A percentile compares a stretch with the other conserved stretches of the same genome.
Conservation (phyloP, 2,888 invertebrate genomes). For the Odontocerum albicorne region DNA sequence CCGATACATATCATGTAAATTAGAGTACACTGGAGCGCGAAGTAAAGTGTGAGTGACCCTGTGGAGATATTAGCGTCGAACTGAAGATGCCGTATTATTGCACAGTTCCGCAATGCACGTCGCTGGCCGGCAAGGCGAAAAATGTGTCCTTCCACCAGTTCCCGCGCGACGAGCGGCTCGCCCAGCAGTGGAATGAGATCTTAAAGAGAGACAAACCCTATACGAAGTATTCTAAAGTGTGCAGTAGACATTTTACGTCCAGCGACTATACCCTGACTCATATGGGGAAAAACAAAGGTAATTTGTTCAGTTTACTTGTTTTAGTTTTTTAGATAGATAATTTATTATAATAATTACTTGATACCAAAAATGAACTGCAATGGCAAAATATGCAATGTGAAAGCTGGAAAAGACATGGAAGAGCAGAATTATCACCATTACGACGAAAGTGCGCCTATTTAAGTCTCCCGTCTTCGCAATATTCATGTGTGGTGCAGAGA, state of each 20-base stretch:
- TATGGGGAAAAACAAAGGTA: slow-evolving; percentile 55
- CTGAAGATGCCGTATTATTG: slow-evolving; percentile 56
- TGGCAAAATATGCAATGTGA: too few species aligned
- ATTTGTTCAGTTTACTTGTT: too few species aligned
- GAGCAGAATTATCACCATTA: too few species aligned
- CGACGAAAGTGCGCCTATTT: too few species aligned
- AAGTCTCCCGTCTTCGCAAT: too few species aligned
- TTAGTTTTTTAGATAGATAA: too few species aligned
- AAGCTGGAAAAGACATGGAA: too few species aligned
- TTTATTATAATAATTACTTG: too few species aligned
- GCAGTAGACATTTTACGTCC: slow-evolving; percentile 53
- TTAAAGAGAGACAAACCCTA: slow-evolving; percentile 55
- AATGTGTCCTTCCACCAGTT: slow-evolving; percentile 57
- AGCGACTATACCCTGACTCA: slow-evolving; percentile 54
- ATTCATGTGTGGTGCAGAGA: too few species aligned
- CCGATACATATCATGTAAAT: background rate
- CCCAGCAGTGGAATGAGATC: slow-evolving; percentile 52
- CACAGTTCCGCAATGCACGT: slow-evolving; percentile 56
- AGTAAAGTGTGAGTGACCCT: too few species aligned
- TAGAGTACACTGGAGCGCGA: background rate
- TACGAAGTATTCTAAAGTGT: slow-evolving; percentile 57
- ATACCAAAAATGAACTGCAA: too few species aligned
- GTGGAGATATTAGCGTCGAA: too few species aligned
- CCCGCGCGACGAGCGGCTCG: slow-evolving; percentile 51
- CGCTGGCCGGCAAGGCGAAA: slow-evolving; percentile 56